Evolutionary conservation across 53 echinoderm and acorn worm species (phyloP), one percentile per base, ranked within the genome.

Genomic region (Hippasteria phrygiana): DNA sequence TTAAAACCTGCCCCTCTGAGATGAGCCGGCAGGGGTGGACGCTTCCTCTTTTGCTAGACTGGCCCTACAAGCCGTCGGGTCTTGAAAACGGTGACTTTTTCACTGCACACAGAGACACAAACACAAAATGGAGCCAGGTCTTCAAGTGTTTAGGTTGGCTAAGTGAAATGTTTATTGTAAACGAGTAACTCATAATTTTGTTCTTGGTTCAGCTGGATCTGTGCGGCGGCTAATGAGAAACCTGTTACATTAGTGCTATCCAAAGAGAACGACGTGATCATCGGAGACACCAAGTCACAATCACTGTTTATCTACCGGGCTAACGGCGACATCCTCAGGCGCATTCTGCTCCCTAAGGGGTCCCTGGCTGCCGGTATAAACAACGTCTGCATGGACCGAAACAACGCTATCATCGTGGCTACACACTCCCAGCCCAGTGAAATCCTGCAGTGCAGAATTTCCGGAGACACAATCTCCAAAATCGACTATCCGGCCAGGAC

Each of bases 321-420:
- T 17, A 14, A 53, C 3, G 71, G 85, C 41, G 4, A 12, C 1
- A 0, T 50, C 26, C 9, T 37, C 1, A 14, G 70, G 16, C 42
- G 22, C 5, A 53, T 85, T 51, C 28, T 22, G 41, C 70, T 85
- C 1, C 71, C 48, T 2, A 10, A 50, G n/a, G 85, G 53, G 0
- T 39, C 85, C 9, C 71, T 85, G 3, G 53, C 47, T 16, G n/a
- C 13, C 1, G 71, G 85, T 20, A 47, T 85, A 48, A 69, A 51
- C 50, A 85, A 85, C 85, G 70, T 69, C 69, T 85, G 70, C 38
- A 26, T 42, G 17, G 51, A 70, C 22, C 50, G 20, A 18, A 29
- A 85, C 2, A 33, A 71, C 14, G 40, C 50, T 22, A 35, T 85
- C 71, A 2, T 85, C 43, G 85, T 85, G 1, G 71, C 70, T 8